These are phyloP conservation scores for Onthophagus sagittarius DNA, from an alignment of 2,888 invertebrate genomes.

Conservation along the genomic window DNA sequence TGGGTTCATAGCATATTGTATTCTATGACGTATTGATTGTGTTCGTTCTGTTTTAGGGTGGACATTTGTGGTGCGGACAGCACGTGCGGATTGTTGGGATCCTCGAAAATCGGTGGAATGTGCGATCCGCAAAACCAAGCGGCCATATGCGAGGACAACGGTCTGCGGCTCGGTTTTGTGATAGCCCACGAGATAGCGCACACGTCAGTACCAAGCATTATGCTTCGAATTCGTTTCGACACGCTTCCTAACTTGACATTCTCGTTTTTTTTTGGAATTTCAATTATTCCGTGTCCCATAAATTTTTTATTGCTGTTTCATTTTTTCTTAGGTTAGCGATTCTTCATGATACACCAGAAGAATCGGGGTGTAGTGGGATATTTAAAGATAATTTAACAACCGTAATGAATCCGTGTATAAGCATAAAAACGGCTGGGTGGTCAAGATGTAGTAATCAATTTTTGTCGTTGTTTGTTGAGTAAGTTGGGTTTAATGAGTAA, in stretches of 20 bases:
- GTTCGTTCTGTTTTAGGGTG: constrained; percentile 35
- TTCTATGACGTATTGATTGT: background rate
- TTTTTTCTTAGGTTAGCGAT: constrained; percentile 38
- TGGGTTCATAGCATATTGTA: background rate
- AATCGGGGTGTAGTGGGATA: constrained; percentile 37
- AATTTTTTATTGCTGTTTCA: background rate
- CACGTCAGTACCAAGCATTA: constrained; percentile 48
- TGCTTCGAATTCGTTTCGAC: background rate
- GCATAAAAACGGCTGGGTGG: constrained; percentile 49
- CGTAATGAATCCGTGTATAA: constrained; percentile 42
- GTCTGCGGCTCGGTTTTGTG: constrained; percentile 54
- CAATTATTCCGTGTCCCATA: background rate
- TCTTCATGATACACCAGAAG: constrained; percentile 38
- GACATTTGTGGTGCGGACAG: constrained; percentile 43
- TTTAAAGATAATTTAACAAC: constrained; percentile 36
- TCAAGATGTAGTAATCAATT: constrained; percentile 52
- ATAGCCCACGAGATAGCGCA: constrained; percentile 59
- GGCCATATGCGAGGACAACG: constrained; percentile 54
- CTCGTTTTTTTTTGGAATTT: constrained; percentile 3
- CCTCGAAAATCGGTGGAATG: constrained; percentile 54
- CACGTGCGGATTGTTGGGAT: constrained; percentile 50
- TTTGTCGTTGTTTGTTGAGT: constrained; percentile 55
- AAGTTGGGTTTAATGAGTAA: constrained; percentile 34
- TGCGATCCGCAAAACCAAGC: constrained; percentile 55
- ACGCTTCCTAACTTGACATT: background rate